Evolutionary conservation across 2,113 vertebrate genomes (phyloP), one percentile per base, ranked within the genome.

Genomic region (Leptobrachium ailaonicum): DNA sequence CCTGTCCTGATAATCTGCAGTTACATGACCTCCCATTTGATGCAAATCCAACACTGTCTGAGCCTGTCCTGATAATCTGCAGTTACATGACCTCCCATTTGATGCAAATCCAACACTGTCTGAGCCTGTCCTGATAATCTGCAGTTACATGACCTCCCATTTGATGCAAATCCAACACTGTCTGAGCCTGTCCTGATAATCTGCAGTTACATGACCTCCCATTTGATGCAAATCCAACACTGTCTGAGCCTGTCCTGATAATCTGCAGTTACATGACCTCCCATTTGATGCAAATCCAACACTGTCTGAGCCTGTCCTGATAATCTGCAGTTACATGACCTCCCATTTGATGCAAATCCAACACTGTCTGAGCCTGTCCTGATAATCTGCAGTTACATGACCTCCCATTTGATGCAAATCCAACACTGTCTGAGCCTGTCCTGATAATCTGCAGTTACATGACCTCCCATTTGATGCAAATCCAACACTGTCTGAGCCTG

Each of bases 61-160:
- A 58, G 56, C 56, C 3, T 58, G 56, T 58, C 56, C 56, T 58
- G 56, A 58, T 71, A 50, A 71, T 45, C 42, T 45, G 68, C 13
- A 4, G 45, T 50, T 7, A 71, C 2, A 47, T 47, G 3, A 71
- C 68, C 4, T 71, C 10, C 3, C 56, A 58, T 58, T 10, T 58
- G 8, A 58, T 58, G 13, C 10, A 58, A 58, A 11, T 12, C 13
- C 3, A 64, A 9, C 20, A 71, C 13, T 44, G 45, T 11, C 56
- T 58, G 56, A 58, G 56, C 56, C 56, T 58, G 56, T 58, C 56
- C 56, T 58, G 56, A 58, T 71, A 50, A 71, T 45, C 42, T 45
- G 68, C 13, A 4, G 45, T 50, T 4, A 71, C 2, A 47, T 47
- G 3, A 71, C 68, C 8, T 71, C 10, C 3, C 56, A 58, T 58